phyloP scores from a whole-genome alignment of 2,888 invertebrate species.

The Drosophila meridiana region DNA sequence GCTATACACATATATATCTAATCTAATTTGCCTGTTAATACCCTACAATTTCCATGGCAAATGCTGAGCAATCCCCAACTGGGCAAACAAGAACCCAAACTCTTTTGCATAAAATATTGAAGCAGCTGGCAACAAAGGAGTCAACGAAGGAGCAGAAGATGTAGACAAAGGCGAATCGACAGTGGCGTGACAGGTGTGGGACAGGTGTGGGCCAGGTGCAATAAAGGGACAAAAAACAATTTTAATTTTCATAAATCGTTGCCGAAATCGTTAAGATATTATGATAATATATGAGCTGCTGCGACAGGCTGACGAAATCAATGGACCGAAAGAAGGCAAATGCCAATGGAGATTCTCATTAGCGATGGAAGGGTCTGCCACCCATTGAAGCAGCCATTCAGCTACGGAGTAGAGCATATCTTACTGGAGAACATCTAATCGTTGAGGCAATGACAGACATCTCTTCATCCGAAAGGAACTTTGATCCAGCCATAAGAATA shows the following conservation, averaged over 20 bases:
- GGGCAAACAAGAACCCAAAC: not conserved
- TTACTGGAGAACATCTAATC: not conserved
- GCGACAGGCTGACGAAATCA: constrained; percentile 55
- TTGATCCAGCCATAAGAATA: not conserved
- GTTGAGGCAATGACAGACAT: not conserved
- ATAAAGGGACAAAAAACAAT: constrained; percentile 63
- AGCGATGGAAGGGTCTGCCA: not conserved
- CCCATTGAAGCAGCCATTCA: not conserved
- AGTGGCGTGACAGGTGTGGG: not conserved
- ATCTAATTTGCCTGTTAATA: not conserved
- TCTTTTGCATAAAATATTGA: constrained; percentile 74
- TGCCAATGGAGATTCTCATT: not conserved
- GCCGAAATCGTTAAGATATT: constrained; percentile 57
- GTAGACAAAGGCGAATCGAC: constrained; percentile 18
- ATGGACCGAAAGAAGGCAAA: constrained; percentile 30
- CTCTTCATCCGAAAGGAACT: not conserved
- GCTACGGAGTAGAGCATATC: too few species aligned
- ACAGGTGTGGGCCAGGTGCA: constrained; percentile 32
- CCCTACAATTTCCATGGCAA: not conserved
- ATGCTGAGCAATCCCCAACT: not conserved
- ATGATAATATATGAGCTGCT: constrained; percentile 75
- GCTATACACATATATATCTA: too few species aligned
- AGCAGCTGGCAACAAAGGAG: constrained; percentile 46
- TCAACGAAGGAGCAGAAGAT: too few species aligned
- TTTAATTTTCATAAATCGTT: constrained; percentile 80